A percentile compares a stretch with the other conserved stretches of the same genome.
Evolutionary conservation across 1,140 invertebrate species (phyloP).

Genomic region (Aphidius ervi): DNA sequence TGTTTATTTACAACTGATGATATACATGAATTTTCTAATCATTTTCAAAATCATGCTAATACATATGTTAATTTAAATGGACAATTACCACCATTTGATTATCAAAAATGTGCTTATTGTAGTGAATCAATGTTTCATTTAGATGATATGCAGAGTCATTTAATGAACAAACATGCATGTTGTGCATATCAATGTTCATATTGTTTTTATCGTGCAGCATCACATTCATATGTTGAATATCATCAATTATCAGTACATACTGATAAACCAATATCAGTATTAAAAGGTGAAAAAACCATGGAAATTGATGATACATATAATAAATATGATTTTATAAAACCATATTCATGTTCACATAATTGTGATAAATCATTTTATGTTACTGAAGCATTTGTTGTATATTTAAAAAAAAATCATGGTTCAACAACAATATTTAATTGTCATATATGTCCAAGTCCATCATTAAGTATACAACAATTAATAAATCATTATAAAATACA

Average conservation of each 20-base stretch:
- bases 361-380: slow-evolving; percentile 46
- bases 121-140: slow-evolving; percentile 28
- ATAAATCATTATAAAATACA: slow-evolving; percentile 50
- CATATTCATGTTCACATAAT: slow-evolving; percentile 44
- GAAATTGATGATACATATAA: slow-evolving; percentile 32
- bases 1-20: slow-evolving; percentile 54
- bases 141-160: slow-evolving; percentile 39
- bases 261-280: slow-evolving; percentile 16
- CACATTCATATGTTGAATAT: slow-evolving; percentile 53
- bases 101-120: slow-evolving; percentile 51
- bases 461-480: slow-evolving; percentile 30
- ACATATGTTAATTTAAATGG: not conserved
- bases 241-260: slow-evolving; percentile 45
- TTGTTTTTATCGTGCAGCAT: slow-evolving; percentile 58
- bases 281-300: slow-evolving; percentile 22
- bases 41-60: slow-evolving; percentile 45
- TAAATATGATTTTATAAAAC: slow-evolving; percentile 32
- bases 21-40: slow-evolving; percentile 41
- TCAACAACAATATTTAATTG: slow-evolving; percentile 35
- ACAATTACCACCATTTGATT: slow-evolving; percentile 27
- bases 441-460: slow-evolving; percentile 34
- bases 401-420: slow-evolving; percentile 43
- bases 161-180: slow-evolving; percentile 50
- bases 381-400: slow-evolving; percentile 41
- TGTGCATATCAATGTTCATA: slow-evolving; percentile 57